These are phyloP conservation scores for Accipiter cooperii DNA, from an alignment of 2,113 vertebrate species.

Conservation along the genomic window DNA sequence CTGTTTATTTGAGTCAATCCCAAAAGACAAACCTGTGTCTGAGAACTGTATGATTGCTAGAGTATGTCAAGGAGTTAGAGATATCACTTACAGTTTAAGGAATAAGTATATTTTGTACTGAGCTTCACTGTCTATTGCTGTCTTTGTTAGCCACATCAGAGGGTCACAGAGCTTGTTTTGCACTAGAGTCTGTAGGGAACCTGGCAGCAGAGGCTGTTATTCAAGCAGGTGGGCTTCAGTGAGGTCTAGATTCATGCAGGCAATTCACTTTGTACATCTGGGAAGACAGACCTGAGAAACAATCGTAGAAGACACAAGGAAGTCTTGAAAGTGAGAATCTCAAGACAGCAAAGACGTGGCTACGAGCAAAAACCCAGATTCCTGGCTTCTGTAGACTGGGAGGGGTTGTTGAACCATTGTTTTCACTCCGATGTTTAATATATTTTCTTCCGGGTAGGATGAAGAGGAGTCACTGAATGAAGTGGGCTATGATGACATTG, in stretches of 20 bases:
- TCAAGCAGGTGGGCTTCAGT: not conserved
- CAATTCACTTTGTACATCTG: not conserved
- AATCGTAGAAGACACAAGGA: not conserved
- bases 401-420: not conserved
- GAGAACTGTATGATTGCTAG: not conserved
- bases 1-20: not conserved
- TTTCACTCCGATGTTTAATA: not conserved
- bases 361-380: accelerated
- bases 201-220: not conserved
- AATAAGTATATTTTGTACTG: not conserved
- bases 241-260: not conserved
- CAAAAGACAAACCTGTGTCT: not conserved
- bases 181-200: not conserved
- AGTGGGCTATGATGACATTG: conserved; percentile 98
- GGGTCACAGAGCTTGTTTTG: not conserved
- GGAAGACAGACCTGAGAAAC: not conserved
- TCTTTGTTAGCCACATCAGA: not conserved
- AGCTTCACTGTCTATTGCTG: not conserved
- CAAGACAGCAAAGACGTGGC: not conserved
- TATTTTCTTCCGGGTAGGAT: conserved; percentile 73
- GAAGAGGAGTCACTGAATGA: conserved; percentile 98
- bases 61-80: not conserved
- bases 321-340: not conserved
- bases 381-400: not conserved
- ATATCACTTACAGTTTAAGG: not conserved